Evolutionary conservation across 2,888 invertebrate species (phyloP).

Genomic region (Drosophila maculinotata): DNA sequence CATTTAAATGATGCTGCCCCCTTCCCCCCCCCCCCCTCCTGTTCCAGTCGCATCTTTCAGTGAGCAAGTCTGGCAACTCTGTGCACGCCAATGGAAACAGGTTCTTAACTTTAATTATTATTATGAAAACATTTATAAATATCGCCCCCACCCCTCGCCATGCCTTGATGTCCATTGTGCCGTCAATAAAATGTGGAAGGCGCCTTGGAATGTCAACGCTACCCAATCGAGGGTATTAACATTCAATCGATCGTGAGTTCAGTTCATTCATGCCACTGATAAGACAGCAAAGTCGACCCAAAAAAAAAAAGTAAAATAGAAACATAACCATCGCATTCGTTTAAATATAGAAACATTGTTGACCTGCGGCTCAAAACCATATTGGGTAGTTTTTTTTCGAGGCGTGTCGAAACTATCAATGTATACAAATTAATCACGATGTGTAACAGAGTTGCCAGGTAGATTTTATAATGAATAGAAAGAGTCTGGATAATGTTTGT

Average conservation of each 20-base stretch:
- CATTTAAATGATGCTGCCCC: constrained; percentile 55
- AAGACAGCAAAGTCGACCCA: constrained; percentile 33
- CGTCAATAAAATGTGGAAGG: constrained; percentile 38
- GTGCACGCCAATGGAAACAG: constrained; percentile 47
- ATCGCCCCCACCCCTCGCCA: not conserved
- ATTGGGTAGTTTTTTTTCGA: constrained; percentile 30
- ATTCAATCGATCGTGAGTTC: constrained; percentile 69
- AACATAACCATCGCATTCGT: no score
- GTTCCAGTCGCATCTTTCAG: not conserved
- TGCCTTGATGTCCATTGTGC: constrained; percentile 9
- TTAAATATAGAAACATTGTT: constrained; percentile 26
- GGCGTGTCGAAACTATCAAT: constrained; percentile 36
- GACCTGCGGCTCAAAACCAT: constrained; percentile 33
- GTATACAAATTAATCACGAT: constrained; percentile 34
- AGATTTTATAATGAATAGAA: not conserved
- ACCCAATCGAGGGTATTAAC: constrained; percentile 71
- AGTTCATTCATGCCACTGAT: constrained; percentile 73
- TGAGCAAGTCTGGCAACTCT: constrained; percentile 43
- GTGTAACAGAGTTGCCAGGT: constrained; percentile 2
- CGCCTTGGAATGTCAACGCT: constrained; percentile 69
- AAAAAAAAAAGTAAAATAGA: constrained; percentile 18
- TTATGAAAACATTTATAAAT: constrained; percentile 66
- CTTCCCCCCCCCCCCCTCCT: no score
- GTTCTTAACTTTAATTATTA: constrained; percentile 66
- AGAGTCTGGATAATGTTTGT: not conserved